Conservation (phyloP, 92 coral and sea anemone genomes). For the Palythoa grandiflora region DNA sequence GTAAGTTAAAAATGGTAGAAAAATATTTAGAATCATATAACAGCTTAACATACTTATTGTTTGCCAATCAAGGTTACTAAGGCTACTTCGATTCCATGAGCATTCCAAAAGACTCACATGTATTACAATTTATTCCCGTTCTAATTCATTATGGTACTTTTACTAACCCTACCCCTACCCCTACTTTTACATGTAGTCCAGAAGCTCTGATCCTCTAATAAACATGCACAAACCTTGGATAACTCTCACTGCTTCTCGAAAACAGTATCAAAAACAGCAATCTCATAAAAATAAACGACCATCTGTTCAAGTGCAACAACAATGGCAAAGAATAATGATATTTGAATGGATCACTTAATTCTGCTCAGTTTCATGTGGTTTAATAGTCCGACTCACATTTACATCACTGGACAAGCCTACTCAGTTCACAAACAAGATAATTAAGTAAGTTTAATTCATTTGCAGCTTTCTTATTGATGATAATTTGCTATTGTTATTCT, state of each 20-base stretch:
- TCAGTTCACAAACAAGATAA: not conserved
- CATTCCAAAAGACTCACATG: not conserved
- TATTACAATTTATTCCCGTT: not conserved
- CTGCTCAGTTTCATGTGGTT: not conserved
- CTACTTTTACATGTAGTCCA: not conserved
- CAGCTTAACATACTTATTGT: not conserved
- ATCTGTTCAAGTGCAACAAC: slow-evolving; percentile 61
- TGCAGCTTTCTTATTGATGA: not conserved
- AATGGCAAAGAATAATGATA: not conserved
- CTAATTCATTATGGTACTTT: not conserved
- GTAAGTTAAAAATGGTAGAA: not conserved
- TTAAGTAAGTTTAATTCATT: not conserved
- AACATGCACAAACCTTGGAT: slow-evolving; percentile 26
- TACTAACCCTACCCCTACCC: too few relatives aligned
- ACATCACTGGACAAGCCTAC: not conserved
- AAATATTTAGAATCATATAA: not conserved
- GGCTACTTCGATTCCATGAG: not conserved
- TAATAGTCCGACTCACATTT: not conserved
- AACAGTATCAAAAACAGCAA: slow-evolving; percentile 51
- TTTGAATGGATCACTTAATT: not conserved
- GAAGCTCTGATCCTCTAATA: not conserved
- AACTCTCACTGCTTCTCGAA: slow-evolving; percentile 36
- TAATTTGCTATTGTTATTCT: not conserved
- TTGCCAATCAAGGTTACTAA: not conserved
- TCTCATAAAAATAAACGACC: slow-evolving; percentile 60